These are phyloP conservation scores for Megaptera novaeangliae DNA, from an alignment of 2,113 vertebrate genomes.

Conservation along the genomic window DNA sequence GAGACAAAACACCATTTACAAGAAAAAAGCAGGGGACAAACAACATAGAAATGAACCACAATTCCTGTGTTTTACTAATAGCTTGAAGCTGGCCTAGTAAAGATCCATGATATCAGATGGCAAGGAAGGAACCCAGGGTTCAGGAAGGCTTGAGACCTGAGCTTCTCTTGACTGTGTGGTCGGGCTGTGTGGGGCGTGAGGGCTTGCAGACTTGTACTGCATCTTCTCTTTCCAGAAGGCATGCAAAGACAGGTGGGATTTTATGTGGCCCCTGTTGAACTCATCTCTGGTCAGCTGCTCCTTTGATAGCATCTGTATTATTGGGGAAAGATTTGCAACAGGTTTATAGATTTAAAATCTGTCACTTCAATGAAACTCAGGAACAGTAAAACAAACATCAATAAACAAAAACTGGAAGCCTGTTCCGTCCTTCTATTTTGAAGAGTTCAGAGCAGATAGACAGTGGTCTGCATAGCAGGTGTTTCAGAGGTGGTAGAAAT, in stretches of 20 bases:
- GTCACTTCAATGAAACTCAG: neutral
- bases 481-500: neutral
- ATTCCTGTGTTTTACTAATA: neutral
- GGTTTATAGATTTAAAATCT: neutral
- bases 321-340: neutral
- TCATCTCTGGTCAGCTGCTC: neutral
- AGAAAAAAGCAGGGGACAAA: neutral
- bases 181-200: fast-evolving
- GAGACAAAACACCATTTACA: slow-evolving; percentile 30
- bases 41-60: neutral
- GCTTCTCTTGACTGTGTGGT: neutral
- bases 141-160: neutral
- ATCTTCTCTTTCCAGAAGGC: neutral
- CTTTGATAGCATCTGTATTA: neutral
- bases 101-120: neutral
- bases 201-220: neutral
- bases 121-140: neutral
- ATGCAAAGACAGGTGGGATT: neutral
- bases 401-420: neutral
- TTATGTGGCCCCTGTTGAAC: neutral
- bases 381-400: slow-evolving; percentile 9
- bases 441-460: neutral
- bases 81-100: neutral
- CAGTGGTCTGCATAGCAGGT: neutral
- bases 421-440: neutral